Conservation (phyloP, 2,113 vertebrate genomes). For the Macrotis lagotis region DNA sequence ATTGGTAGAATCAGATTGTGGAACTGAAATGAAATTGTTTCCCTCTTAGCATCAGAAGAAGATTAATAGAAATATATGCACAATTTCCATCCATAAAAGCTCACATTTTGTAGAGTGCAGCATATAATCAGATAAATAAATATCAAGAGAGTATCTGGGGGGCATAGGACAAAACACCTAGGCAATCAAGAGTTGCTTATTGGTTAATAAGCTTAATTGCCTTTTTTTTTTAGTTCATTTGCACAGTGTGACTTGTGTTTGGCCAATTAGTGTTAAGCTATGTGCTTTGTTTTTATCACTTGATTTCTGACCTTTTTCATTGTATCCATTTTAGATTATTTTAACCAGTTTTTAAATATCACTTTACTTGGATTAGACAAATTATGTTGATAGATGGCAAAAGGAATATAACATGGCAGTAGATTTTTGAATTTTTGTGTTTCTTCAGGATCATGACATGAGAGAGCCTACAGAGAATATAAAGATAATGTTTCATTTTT, state of each 20-base stretch:
- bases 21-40: neutral
- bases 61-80: neutral
- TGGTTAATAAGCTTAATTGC: neutral
- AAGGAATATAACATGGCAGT: neutral
- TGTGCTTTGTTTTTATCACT: neutral
- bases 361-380: neutral
- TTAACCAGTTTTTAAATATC: neutral
- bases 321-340: neutral
- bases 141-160: no score
- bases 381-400: neutral
- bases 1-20: no score
- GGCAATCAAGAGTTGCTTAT: neutral
- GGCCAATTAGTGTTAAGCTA: neutral
- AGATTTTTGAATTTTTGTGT: neutral
- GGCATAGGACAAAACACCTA: neutral
- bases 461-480: neutral
- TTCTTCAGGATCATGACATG: neutral
- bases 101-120: neutral
- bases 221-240: neutral
- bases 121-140: neutral
- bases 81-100: neutral
- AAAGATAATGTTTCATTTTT: neutral
- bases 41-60: neutral
- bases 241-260: neutral
- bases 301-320: neutral